phyloP scores from a whole-genome alignment of 2,888 invertebrate species.

The Tribolium freemani region DNA sequence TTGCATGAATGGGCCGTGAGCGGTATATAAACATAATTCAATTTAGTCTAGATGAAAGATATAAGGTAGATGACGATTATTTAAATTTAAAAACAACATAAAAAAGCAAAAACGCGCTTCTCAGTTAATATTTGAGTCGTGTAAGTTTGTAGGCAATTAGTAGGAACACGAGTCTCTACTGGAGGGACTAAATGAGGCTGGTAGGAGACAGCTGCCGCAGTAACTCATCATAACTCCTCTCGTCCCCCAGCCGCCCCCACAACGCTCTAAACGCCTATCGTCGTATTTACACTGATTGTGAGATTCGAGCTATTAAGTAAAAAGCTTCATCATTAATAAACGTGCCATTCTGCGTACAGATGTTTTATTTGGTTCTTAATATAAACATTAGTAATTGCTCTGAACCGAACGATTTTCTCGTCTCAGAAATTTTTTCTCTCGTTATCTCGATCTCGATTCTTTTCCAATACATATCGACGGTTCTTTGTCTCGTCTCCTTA shows the following conservation, averaged over 20 bases:
- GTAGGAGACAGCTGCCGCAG: conserved; percentile 60
- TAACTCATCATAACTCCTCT: conserved; percentile 58
- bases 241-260: conserved; percentile 46
- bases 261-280: conserved; percentile 58
- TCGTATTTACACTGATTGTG: conserved; percentile 61
- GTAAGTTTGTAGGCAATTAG: conserved; percentile 61
- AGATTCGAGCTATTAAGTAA: conserved; percentile 60
- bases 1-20: conserved; percentile 25
- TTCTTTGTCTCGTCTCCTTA: conserved; percentile 33
- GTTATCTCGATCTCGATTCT: conserved; percentile 32
- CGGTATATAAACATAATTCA: conserved; percentile 28
- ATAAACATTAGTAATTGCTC: conserved; percentile 54
- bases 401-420: conserved; percentile 36
- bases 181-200: conserved; percentile 57
- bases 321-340: conserved; percentile 56
- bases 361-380: conserved; percentile 54
- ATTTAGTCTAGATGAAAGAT: conserved; percentile 26
- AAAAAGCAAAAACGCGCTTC: conserved; percentile 25
- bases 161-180: conserved; percentile 58
- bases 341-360: conserved; percentile 45
- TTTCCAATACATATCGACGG: conserved; percentile 31
- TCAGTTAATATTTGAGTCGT: conserved; percentile 57
- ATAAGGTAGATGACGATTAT: conserved; percentile 29
- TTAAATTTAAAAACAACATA: conserved; percentile 33
- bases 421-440: conserved; percentile 18